Percentiles rank a stretch among this genome's conserved stretches.
These are phyloP conservation scores for Cybosia mesomella DNA, from an alignment of 2,888 invertebrate species.

Conservation along the genomic window DNA sequence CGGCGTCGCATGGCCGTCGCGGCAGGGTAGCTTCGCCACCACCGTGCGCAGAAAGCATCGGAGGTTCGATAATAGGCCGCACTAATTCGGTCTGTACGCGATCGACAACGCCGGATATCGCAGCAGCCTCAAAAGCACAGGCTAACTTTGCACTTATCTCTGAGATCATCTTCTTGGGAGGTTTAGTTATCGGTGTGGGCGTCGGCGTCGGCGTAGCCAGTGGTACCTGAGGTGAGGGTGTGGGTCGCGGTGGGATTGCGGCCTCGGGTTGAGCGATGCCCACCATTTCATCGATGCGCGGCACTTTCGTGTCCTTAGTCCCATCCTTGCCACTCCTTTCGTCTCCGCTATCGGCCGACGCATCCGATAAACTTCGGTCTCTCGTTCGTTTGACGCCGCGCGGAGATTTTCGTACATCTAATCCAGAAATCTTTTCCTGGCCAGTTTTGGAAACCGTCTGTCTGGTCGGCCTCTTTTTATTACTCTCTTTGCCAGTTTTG, in stretches of 20 bases:
- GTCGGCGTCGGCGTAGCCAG: slow-evolving; percentile 36
- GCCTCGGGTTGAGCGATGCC: slow-evolving; percentile 26
- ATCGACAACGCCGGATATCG: slow-evolving; percentile 47
- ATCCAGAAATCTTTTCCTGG: slow-evolving; percentile 59
- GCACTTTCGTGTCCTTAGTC: slow-evolving; percentile 64
- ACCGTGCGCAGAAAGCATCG: slow-evolving; percentile 57
- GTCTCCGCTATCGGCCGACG: slow-evolving; percentile 88
- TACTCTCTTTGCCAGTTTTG: slow-evolving; percentile 64
- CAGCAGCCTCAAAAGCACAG: slow-evolving; percentile 71
- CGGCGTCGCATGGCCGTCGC: slow-evolving; percentile 45
- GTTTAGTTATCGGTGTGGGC: slow-evolving; percentile 70
- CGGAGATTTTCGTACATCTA: slow-evolving; percentile 88
- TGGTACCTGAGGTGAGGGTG: slow-evolving; percentile 32
- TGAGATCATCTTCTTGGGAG: slow-evolving; percentile 81
- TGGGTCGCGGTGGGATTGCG: slow-evolving; percentile 26
- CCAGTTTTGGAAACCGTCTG: slow-evolving; percentile 78
- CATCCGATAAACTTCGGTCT: slow-evolving; percentile 89
- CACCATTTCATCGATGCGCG: slow-evolving; percentile 61
- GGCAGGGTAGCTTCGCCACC: slow-evolving; percentile 40
- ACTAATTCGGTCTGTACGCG: slow-evolving; percentile 26
- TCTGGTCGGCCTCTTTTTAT: slow-evolving; percentile 86
- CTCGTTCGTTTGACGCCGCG: slow-evolving; percentile 88
- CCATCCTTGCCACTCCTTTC: slow-evolving; percentile 79
- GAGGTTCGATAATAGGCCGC: slow-evolving; percentile 27
- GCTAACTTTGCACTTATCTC: slow-evolving; percentile 79